Evolutionary conservation across 2,888 invertebrate genomes (phyloP), one percentile per base, ranked within the genome.

Genomic region (Congeria kusceri): DNA sequence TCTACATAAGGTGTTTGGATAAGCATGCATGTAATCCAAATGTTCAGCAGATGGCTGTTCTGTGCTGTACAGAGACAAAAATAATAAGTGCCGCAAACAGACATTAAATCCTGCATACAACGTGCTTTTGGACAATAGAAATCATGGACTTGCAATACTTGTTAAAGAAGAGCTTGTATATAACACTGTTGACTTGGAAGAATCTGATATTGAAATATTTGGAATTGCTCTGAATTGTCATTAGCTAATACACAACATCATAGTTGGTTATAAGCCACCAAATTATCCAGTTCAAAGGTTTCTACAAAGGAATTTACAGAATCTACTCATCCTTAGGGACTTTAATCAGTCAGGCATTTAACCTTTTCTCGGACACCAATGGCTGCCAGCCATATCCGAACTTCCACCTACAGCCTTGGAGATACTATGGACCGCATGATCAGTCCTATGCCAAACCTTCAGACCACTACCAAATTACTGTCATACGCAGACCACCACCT

Each of bases 1-100:
- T 78, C 20, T 74, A 74, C 69, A 69, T 74, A 57, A 62, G 69
- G 18, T 69, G 73, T 69, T 64, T 71, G 23, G 27, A 27, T 15
- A 62, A 65, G 39, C 71, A 66, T 77, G n/a, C 29, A 46, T 70
- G 29, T 57, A 49, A 56, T 28, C 64, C 47, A 53, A 46, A 64
- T 13, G 20, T 46, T 61, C 69, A 69, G 29, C 46, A 69, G 69
- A 69, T 69, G 69, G 61, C 69, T 69, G 59, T 69, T 4, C 7
- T 68, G 27, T 68, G 68, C 68, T 68, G 15, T 28, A 39, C 58
- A 39, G 66, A 66, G 32, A 66, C 66, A 27, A 66, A 53, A 66
- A n/a, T 66, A 20, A 66, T 56, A 46, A 44, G 44, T n/a, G 44
- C 29, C 28, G 44, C 20, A 64, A 47, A 44, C 47, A 64, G 25